Evolutionary conservation across 2,113 vertebrate genomes (phyloP).

Genomic region (Elachura formosa): DNA sequence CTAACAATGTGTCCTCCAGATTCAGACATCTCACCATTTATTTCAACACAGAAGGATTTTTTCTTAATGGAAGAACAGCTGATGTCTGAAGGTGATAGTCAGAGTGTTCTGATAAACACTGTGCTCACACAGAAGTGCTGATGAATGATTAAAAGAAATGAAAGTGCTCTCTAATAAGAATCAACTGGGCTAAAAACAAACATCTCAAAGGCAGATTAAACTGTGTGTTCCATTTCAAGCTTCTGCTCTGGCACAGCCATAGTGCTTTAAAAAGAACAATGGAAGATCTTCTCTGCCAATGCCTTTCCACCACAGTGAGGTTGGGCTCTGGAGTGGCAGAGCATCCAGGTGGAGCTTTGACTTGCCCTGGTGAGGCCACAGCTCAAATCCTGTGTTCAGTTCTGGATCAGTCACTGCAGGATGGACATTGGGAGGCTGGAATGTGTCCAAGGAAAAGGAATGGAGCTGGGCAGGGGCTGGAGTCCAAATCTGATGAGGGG

Average conservation of each 20-base stretch:
- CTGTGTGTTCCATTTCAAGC: not conserved
- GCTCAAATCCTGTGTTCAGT: not conserved
- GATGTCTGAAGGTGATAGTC: not conserved
- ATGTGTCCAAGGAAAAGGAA: accelerated
- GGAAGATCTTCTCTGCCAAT: not conserved
- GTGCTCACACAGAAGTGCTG: not conserved
- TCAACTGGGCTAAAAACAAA: not conserved
- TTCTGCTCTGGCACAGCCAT: not conserved
- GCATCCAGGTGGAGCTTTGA: not conserved
- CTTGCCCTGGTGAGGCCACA: not conserved
- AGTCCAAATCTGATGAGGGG: not conserved
- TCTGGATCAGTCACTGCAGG: not conserved
- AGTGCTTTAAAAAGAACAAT: not conserved
- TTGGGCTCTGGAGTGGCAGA: not conserved
- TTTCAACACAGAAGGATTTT: not conserved
- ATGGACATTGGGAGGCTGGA: not conserved
- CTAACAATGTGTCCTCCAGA: not conserved
- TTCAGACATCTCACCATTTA: not conserved
- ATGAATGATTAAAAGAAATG: not conserved
- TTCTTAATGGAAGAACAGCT: not conserved
- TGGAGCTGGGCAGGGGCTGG: accelerated
- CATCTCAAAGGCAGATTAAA: not conserved
- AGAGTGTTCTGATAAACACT: not conserved
- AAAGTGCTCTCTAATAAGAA: not conserved
- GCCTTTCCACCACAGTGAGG: not conserved